Percentiles rank a stretch among this genome's conserved stretches.
These are phyloP conservation scores for Gorsachius goisagi DNA, from an alignment of 2,113 vertebrate species.

Conservation along the genomic window DNA sequence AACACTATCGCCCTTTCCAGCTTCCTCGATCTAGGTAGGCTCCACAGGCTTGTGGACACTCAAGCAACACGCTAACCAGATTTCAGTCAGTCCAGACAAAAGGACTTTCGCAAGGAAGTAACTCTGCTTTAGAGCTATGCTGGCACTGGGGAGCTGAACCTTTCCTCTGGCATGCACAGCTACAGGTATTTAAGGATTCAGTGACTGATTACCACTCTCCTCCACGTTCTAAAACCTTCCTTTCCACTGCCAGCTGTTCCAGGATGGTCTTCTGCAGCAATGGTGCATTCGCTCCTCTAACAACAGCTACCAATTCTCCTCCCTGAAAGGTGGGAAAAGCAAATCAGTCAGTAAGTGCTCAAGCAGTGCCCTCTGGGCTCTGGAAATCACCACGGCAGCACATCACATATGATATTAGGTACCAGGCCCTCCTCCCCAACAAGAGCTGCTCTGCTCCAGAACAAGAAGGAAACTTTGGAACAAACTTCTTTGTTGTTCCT, in stretches of 20 bases:
- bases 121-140: not conserved
- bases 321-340: slow-evolving; percentile 71
- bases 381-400: not conserved
- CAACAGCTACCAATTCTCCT: slow-evolving; percentile 83
- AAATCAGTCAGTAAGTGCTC: not conserved
- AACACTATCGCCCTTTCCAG: not conserved
- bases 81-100: not conserved
- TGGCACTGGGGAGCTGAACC: not conserved
- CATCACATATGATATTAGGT: fast-evolving
- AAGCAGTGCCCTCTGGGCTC: not conserved
- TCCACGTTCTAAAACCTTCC: slow-evolving; percentile 74
- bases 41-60: not conserved
- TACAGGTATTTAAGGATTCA: not conserved
- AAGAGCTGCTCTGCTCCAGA: not conserved
- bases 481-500: not conserved
- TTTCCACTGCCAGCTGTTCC: slow-evolving; percentile 84
- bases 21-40: not conserved
- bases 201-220: slow-evolving; percentile 75
- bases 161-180: not conserved
- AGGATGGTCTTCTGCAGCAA: slow-evolving; percentile 86
- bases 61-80: not conserved
- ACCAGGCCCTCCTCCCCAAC: not conserved
- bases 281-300: slow-evolving; percentile 85
- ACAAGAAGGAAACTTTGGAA: not conserved
- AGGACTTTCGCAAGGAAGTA: not conserved